These are phyloP conservation scores for Sebastes taczanowskii DNA, from an alignment of 2,797 vertebrate species.

Conservation along the genomic window DNA sequence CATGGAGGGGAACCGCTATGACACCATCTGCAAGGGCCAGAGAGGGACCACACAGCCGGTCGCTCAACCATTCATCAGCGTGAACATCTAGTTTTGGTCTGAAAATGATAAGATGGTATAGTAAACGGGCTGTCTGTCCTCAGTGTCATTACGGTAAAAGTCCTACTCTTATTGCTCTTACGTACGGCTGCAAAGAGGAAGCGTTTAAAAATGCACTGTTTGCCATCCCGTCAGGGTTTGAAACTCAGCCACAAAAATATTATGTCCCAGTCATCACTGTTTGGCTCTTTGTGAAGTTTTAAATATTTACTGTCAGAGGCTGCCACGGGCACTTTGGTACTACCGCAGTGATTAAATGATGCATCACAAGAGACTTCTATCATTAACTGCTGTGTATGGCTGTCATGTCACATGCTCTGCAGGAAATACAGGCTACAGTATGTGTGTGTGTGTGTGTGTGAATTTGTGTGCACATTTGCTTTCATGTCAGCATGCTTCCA, in stretches of 20 bases:
- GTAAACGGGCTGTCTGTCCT: slow-evolving; percentile 42
- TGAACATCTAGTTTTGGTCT: slow-evolving; percentile 74
- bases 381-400: slow-evolving; percentile 15
- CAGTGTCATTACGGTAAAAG: slow-evolving; percentile 32
- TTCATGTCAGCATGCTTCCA: slow-evolving; percentile 51
- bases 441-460: slow-evolving; percentile 19
- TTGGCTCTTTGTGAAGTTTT: slow-evolving; percentile 5
- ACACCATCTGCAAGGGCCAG: slow-evolving; percentile 62
- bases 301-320: slow-evolving; percentile 13
- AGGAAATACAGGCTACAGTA: slow-evolving; percentile 3
- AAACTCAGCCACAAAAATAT: slow-evolving; percentile 28
- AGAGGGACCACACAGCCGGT: slow-evolving; percentile 73
- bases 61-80: slow-evolving; percentile 63
- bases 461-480: slow-evolving; percentile 44
- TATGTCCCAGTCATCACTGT: background rate
- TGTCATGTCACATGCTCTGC: slow-evolving; percentile 29
- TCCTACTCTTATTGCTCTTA: slow-evolving; percentile 13
- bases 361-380: slow-evolving; percentile 23
- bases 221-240: slow-evolving; percentile 10
- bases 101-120: slow-evolving; percentile 63
- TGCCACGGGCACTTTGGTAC: background rate
- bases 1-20: slow-evolving; percentile 61
- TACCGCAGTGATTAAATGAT: slow-evolving; percentile 21
- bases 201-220: background rate
- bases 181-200: slow-evolving; percentile 14